Conservation (phyloP, 2,888 invertebrate species). For the Parnassius apollo region DNA sequence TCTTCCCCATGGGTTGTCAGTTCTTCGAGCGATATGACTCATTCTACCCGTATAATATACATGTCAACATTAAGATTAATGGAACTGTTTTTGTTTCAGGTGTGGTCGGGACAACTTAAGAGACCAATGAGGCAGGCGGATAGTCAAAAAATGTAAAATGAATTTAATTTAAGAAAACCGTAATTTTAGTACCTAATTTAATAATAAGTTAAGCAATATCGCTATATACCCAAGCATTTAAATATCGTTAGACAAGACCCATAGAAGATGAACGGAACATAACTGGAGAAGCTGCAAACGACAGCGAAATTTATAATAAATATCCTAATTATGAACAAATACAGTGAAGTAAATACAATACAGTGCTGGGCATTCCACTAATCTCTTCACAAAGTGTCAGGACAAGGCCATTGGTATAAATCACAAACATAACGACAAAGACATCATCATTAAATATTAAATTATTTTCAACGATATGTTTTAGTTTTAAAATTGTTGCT, state of each 20-base stretch:
- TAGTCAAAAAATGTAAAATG: conserved; percentile 50
- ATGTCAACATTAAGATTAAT: not conserved
- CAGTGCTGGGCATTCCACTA: conserved; percentile 75
- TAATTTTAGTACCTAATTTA: conserved; percentile 71
- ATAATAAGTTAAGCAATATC: conserved; percentile 54
- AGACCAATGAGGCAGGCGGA: conserved; percentile 63
- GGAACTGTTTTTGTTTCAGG: conserved; percentile 54
- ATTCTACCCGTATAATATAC: too few relatives aligned
- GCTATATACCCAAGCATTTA: conserved; percentile 71
- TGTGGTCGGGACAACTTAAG: conserved; percentile 50
- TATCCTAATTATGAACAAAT: conserved; percentile 28
- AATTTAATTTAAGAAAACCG: conserved; percentile 68
- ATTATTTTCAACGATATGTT: conserved; percentile 41
- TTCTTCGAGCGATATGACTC: too few relatives aligned
- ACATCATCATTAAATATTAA: conserved; percentile 49
- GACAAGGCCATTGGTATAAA: conserved; percentile 32
- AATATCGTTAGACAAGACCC: conserved; percentile 39
- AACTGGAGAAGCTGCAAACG: conserved; percentile 23
- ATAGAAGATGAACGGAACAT: conserved; percentile 30
- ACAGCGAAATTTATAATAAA: conserved; percentile 18
- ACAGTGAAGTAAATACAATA: too few relatives aligned
- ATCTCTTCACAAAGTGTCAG: conserved; percentile 35
- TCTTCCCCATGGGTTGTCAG: too few relatives aligned
- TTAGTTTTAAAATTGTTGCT: conserved; percentile 46
- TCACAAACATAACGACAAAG: conserved; percentile 58